A percentile compares a stretch with the other conserved stretches of the same genome.
Conservation (phyloP, 2,113 vertebrate genomes). For the Colinus virginianus region DNA sequence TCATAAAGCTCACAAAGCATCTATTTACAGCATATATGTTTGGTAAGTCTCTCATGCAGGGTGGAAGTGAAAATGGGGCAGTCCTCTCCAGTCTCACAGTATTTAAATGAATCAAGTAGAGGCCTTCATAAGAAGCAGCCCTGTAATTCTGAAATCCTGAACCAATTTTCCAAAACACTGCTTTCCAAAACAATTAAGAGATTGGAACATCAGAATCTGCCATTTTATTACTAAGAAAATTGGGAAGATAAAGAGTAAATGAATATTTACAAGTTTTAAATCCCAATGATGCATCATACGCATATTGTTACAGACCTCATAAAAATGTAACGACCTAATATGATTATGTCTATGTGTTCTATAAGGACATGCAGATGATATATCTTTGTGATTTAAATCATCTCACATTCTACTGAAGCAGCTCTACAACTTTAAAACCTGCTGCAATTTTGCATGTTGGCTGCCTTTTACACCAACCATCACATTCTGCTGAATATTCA, state of each 20-base stretch:
- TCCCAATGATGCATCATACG: not conserved
- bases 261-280: not conserved
- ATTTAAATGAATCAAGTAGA: not conserved
- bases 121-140: not conserved
- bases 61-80: not conserved
- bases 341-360: not conserved
- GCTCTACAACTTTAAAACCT: not conserved
- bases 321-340: not conserved
- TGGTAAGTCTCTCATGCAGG: too few species aligned
- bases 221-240: not conserved
- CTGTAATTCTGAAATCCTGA: not conserved
- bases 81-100: not conserved
- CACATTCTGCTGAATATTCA: slow-evolving; percentile 36
- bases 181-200: not conserved
- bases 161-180: not conserved
- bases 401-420: not conserved
- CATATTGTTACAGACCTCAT: not conserved
- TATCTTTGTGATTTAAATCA: not conserved
- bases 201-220: not conserved
- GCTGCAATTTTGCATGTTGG: not conserved
- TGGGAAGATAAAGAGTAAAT: not conserved
- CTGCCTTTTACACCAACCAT: not conserved
- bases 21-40: not conserved
- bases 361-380: not conserved
- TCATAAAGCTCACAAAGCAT: not conserved